These are phyloP conservation scores for Hyperoodon ampullatus DNA, from an alignment of 2,113 vertebrate species.

Conservation along the genomic window DNA sequence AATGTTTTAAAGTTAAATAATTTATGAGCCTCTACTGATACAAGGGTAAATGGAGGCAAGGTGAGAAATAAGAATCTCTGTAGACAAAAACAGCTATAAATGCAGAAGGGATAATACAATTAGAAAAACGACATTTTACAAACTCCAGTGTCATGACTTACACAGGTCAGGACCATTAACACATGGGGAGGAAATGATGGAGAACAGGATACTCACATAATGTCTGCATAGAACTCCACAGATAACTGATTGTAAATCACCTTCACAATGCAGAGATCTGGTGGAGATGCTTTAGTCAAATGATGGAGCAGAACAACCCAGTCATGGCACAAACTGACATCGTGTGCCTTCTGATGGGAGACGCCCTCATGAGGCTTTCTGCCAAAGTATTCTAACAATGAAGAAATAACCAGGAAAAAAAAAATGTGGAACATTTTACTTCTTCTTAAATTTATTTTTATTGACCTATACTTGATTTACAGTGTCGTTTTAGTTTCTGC, in stretches of 20 bases:
- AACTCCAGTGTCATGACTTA: background rate
- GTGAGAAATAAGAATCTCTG: accelerated
- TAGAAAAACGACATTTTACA: background rate
- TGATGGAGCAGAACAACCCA: no score
- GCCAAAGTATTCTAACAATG: background rate
- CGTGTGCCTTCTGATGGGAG: accelerated
- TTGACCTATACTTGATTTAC: no score
- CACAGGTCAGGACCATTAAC: background rate
- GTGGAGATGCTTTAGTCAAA: background rate
- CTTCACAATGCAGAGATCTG: background rate
- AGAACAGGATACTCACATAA: background rate
- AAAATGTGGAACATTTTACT: background rate
- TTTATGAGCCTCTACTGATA: background rate
- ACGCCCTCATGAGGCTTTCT: background rate
- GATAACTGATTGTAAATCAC: background rate
- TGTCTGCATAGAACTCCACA: accelerated
- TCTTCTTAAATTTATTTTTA: no score
- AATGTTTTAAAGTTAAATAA: background rate
- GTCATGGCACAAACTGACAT: accelerated
- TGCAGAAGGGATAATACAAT: background rate
- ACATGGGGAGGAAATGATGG: background rate
- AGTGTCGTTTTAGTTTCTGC: no score
- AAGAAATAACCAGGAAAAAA: background rate
- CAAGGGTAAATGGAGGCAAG: background rate
- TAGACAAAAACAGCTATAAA: background rate